Base-by-base conservation (phyloP, 2,113 vertebrate species). In the Aspiorhynchus laticeps region DNA sequence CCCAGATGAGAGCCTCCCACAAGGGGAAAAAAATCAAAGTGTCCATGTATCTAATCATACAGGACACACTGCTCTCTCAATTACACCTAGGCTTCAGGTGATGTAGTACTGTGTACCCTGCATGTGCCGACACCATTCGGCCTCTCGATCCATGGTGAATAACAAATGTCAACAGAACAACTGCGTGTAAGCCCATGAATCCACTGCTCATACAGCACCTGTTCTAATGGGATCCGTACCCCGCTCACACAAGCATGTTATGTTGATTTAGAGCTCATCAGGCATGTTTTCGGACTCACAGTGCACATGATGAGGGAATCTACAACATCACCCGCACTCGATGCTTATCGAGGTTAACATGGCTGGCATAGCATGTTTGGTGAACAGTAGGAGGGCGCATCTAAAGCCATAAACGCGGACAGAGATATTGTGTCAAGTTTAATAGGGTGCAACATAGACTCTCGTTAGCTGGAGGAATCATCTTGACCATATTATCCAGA, bases 401-500 rank as follows among this genome's bases (percentile, higher is more conserved):
- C 56, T 82, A 79, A n/a, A 61, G 38, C 78, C 31, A 80, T 86
- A 80, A 59, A 69, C 21, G 46, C 31, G 51, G 38, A 84, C n/a
- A 2, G 74, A 82, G 67, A 86, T 69, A 75, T 59, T 38, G 46
- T 69, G 74, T 46, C 24, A 36, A 38, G 65, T 38, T 83, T 74
- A 80, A 65, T 46, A 38, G 26, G 85, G 77, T 63, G 26, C 36
- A 43, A 61, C 65, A 85, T 73, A 61, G 76, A 80, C 69, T 84
- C 83, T 80, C 33, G 14, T 86, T 87, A 86, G 88, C 38, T 28
- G 61, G 43, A 67, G 65, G 79, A 83, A 82, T 80, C 84, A 90
- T 84, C 80, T 73, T 65, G 67, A 81, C 80, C 71, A 87, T 86
- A 65, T 90, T 86, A 86, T 73, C 89, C 87, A 80, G 81, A 84